Percentiles rank a stretch among this genome's conserved stretches.
These are phyloP conservation scores for Neelides sp. DNA, from an alignment of 1,140 invertebrate genomes.

Conservation along the genomic window DNA sequence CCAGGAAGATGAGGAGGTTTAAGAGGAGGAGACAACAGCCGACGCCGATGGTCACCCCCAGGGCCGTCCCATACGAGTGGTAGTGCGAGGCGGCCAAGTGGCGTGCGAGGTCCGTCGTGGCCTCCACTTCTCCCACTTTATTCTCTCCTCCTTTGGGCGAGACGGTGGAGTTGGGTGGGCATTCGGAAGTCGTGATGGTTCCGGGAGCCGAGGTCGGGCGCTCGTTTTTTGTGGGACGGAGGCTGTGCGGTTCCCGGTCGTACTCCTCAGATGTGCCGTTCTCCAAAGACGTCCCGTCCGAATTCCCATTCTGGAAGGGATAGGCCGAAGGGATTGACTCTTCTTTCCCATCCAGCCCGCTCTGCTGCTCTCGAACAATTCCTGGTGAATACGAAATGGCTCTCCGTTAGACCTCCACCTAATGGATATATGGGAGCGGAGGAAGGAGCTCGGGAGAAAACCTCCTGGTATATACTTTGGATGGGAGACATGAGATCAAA, in stretches of 20 bases:
- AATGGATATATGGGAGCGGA: too few relatives aligned
- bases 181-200: slow-evolving; percentile 26
- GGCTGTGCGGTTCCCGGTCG: not conserved
- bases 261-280: not conserved
- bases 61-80: slow-evolving; percentile 60
- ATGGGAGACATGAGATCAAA: too few relatives aligned
- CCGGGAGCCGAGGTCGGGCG: slow-evolving; percentile 14
- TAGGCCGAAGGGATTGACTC: not conserved
- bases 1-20: slow-evolving; percentile 75
- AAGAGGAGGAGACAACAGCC: slow-evolving; percentile 72
- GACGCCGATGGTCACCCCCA: slow-evolving; percentile 77
- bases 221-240: not conserved
- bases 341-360: not conserved
- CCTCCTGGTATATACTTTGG: too few relatives aligned
- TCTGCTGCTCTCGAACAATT: slow-evolving; percentile 32
- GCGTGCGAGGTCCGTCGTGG: slow-evolving; percentile 44
- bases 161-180: slow-evolving; percentile 28
- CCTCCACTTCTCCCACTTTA: slow-evolving; percentile 39
- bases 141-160: slow-evolving; percentile 43
- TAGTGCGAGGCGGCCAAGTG: slow-evolving; percentile 36
- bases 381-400: too few relatives aligned
- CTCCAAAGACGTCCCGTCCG: too few relatives aligned
- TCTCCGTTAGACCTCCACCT: too few relatives aligned
- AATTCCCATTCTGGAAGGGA: not conserved
- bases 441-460: too few relatives aligned